These are phyloP conservation scores for Gobio occitaniae DNA, from an alignment of 2,797 vertebrate species.

Conservation along the genomic window DNA sequence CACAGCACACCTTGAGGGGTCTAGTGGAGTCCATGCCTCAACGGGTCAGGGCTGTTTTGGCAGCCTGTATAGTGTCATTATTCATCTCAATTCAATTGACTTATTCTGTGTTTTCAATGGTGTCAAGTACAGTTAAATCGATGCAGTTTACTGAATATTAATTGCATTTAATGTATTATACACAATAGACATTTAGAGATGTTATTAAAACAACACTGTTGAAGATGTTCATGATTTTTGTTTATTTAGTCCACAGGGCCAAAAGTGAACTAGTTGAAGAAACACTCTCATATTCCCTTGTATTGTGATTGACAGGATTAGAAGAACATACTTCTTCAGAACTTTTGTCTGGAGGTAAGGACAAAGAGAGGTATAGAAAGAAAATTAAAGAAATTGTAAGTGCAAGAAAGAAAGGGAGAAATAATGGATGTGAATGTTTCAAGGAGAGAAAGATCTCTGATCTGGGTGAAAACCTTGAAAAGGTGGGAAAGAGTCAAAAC, in stretches of 20 bases:
- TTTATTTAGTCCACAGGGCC: neutral
- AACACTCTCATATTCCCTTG: neutral
- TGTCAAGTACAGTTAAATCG: neutral
- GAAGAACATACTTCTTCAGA: neutral
- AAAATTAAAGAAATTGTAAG: slow-evolving; percentile 18
- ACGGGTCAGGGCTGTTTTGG: no score
- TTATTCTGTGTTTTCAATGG: slow-evolving; percentile 9
- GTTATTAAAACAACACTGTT: neutral
- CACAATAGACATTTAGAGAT: neutral
- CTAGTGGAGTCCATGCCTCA: no score
- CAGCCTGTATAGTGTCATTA: neutral
- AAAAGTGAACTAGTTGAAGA: neutral
- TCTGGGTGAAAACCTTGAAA: slow-evolving; percentile 17
- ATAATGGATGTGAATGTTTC: neutral
- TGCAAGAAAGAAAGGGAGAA: neutral
- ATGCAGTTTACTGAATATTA: neutral
- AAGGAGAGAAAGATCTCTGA: slow-evolving; percentile 23
- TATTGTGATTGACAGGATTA: slow-evolving; percentile 2
- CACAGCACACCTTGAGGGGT: no score
- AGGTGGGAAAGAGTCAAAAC: slow-evolving; percentile 36
- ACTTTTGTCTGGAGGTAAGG: neutral
- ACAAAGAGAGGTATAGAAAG: neutral
- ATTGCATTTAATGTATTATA: neutral
- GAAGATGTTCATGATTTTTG: neutral
- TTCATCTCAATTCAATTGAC: neutral